phyloP scores from a whole-genome alignment of 1,140 invertebrate genomes.

The Pseudomyrmex sp. region DNA sequence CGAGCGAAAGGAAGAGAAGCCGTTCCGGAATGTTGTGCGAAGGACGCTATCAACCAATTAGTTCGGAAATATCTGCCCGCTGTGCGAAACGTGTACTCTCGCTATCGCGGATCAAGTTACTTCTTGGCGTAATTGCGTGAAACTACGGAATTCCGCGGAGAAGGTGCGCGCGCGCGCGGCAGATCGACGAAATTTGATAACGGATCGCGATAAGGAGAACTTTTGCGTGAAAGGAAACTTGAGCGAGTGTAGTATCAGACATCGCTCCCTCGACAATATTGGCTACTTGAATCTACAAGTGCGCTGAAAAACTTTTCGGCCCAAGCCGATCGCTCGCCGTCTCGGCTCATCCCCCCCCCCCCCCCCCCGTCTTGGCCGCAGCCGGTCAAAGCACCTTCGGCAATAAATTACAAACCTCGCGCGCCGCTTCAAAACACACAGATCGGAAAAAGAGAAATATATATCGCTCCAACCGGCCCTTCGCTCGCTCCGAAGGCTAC shows the following conservation, averaged over 20 bases:
- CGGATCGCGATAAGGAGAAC: constrained; percentile 20
- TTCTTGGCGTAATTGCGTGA: constrained; percentile 58
- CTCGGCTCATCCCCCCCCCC: too few relatives aligned
- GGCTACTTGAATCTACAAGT: neutral
- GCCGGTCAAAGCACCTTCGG: neutral
- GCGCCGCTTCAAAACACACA: neutral
- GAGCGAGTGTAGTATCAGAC: neutral
- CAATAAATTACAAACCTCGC: constrained; percentile 28
- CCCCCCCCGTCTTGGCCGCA: neutral
- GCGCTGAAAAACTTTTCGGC: constrained; percentile 7
- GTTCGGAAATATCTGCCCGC: constrained; percentile 48
- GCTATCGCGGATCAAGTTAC: constrained; percentile 53
- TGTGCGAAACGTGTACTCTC: constrained; percentile 10
- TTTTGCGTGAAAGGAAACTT: constrained; percentile 36
- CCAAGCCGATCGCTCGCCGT: neutral
- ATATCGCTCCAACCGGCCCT: neutral
- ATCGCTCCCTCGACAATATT: neutral
- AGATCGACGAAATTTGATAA: constrained; percentile 42
- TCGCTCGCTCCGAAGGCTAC: neutral
- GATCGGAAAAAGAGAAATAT: constrained; percentile 19
- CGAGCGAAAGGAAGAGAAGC: neutral
- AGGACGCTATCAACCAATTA: constrained; percentile 54
- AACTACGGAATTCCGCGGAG: constrained; percentile 7
- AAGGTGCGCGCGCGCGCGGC: neutral
- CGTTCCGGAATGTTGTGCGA: constrained; percentile 38